Conservation (phyloP, 2,888 invertebrate species). For the Tipula confusa region DNA sequence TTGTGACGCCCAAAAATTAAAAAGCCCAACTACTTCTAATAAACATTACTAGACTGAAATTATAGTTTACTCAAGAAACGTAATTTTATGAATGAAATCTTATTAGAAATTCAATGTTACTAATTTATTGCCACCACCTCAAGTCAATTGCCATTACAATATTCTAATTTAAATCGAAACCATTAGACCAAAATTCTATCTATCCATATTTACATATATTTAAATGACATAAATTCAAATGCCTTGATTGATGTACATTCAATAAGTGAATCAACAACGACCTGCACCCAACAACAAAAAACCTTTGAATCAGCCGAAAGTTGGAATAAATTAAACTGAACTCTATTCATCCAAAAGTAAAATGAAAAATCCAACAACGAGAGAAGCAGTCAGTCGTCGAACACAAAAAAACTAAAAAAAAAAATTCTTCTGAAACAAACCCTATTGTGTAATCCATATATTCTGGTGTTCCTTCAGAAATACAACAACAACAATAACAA, state of each 20-base stretch:
- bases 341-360: slow-evolving; percentile 5
- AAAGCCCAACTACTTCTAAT: no score
- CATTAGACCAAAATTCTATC: background rate
- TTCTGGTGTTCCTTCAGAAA: background rate
- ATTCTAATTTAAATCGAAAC: no score
- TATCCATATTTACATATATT: background rate
- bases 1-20: no score
- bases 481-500: background rate
- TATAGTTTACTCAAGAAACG: no score
- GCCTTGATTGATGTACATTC: background rate
- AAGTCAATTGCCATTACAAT: no score
- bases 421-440: background rate
- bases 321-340: slow-evolving; percentile 12
- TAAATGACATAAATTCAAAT: background rate
- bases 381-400: background rate
- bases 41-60: no score
- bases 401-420: no score
- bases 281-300: background rate
- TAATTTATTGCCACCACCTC: no score
- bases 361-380: no score
- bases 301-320: slow-evolving; percentile 3
- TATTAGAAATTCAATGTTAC: no score
- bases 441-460: slow-evolving; percentile 25
- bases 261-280: background rate
- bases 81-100: no score